Percentiles rank a stretch among this genome's conserved stretches.
Conservation (phyloP, 2,888 invertebrate genomes). For the Troides aeacus region DNA sequence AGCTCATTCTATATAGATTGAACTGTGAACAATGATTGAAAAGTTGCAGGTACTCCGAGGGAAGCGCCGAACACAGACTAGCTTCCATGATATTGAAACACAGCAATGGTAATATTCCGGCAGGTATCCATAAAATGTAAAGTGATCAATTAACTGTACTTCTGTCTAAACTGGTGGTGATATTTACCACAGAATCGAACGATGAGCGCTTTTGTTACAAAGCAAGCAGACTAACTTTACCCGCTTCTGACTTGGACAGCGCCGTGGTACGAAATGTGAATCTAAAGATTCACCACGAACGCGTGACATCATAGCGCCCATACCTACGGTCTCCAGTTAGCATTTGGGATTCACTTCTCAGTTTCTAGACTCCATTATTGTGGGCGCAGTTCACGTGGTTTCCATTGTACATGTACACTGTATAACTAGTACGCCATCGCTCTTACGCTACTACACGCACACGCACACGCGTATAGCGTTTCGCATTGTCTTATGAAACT, state of each 20-base stretch:
- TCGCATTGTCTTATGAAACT: slow-evolving; percentile 22
- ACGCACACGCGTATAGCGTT: slow-evolving; percentile 8
- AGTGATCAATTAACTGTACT: no score
- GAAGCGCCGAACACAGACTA: no score
- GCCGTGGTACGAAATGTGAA: slow-evolving; percentile 54
- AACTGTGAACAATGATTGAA: no score
- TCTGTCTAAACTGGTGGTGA: no score
- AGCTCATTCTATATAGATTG: no score
- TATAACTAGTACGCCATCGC: not conserved
- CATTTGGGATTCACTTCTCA: slow-evolving; percentile 27
- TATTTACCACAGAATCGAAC: no score
- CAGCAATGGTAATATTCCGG: no score
- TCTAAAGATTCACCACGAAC: slow-evolving; percentile 51
- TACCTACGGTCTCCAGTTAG: slow-evolving; percentile 10
- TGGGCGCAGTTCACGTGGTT: slow-evolving; percentile 15
- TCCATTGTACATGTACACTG: no score
- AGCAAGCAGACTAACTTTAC: not conserved
- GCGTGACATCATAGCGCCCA: slow-evolving; percentile 58
- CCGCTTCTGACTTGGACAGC: slow-evolving; percentile 34
- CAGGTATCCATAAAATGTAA: no score
- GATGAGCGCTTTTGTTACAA: no score
- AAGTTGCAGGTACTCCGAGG: no score
- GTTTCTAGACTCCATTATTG: slow-evolving; percentile 26
- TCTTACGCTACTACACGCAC: not conserved
- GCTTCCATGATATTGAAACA: no score